A percentile compares a stretch with the other conserved stretches of the same genome.
These are phyloP conservation scores for Spinibarbus caldwelli DNA, from an alignment of 2,797 vertebrate species.

Conservation along the genomic window DNA sequence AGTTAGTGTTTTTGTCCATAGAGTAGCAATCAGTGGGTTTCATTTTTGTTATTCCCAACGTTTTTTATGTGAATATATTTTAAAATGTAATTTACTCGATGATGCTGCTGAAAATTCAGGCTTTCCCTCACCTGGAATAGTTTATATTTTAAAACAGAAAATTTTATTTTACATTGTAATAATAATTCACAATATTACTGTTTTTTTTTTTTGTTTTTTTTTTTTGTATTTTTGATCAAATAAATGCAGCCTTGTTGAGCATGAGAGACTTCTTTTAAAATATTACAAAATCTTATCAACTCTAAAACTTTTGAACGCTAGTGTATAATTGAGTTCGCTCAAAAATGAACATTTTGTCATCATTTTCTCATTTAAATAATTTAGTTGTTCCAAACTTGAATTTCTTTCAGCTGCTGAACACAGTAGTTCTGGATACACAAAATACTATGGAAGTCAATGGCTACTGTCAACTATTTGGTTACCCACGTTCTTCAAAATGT, in stretches of 20 bases:
- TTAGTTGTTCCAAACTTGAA: not conserved
- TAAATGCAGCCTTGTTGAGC: not conserved
- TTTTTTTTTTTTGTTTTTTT: not conserved
- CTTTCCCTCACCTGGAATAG: not conserved
- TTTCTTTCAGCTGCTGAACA: not conserved
- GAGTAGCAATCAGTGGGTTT: no score
- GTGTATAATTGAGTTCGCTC: not conserved
- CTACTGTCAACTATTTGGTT: not conserved
- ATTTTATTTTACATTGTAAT: no score
- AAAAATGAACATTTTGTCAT: no score
- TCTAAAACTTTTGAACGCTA: not conserved
- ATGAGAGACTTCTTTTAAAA: not conserved
- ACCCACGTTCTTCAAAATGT: not conserved
- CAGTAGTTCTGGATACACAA: not conserved
- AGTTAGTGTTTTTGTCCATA: not conserved
- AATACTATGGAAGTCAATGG: not conserved
- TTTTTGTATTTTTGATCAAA: no score
- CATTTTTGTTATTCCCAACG: no score
- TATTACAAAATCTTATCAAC: not conserved
- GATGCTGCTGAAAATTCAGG: not conserved
- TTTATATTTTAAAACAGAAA: not conserved
- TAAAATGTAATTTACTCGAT: no score
- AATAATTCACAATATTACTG: not conserved
- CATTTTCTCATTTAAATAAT: not conserved
- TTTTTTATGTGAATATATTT: not conserved